Percentiles rank a stretch among this genome's conserved stretches.
These are phyloP conservation scores for Heptranchias perlo DNA, from an alignment of 2,113 vertebrate species.

Conservation along the genomic window DNA sequence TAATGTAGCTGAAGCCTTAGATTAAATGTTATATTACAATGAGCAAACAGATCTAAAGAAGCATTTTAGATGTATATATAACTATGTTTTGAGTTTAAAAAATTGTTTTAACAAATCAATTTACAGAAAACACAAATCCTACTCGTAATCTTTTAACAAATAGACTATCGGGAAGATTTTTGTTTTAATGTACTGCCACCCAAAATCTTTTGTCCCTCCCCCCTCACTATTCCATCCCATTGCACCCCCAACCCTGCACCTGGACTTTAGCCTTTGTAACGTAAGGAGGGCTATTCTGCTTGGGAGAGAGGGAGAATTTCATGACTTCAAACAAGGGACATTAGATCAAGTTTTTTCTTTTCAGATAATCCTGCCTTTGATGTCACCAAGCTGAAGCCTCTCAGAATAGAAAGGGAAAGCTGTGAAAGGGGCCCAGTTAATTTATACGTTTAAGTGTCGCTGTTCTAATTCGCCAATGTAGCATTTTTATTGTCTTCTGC, in stretches of 20 bases:
- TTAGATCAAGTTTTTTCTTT: slow-evolving; percentile 81
- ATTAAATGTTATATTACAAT: background rate
- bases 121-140: slow-evolving; percentile 48
- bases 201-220: slow-evolving; percentile 40
- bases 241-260: slow-evolving; percentile 50
- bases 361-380: slow-evolving; percentile 86
- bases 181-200: slow-evolving; percentile 43
- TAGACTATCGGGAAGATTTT: slow-evolving; percentile 45
- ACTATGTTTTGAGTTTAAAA: background rate
- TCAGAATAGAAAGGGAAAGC: slow-evolving; percentile 68
- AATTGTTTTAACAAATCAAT: slow-evolving; percentile 50
- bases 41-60: background rate
- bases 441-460: slow-evolving; percentile 68
- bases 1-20: background rate
- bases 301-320: slow-evolving; percentile 56
- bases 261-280: slow-evolving; percentile 55
- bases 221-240: slow-evolving; percentile 43
- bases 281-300: slow-evolving; percentile 55
- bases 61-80: too few species aligned
- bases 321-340: slow-evolving; percentile 84
- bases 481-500: slow-evolving; percentile 69
- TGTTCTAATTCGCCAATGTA: slow-evolving; percentile 57
- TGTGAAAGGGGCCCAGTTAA: slow-evolving; percentile 66
- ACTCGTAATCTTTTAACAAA: slow-evolving; percentile 50
- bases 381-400: slow-evolving; percentile 73